These are phyloP conservation scores for Cosmorhoe ocellata DNA, from an alignment of 2,888 invertebrate species.

Conservation along the genomic window DNA sequence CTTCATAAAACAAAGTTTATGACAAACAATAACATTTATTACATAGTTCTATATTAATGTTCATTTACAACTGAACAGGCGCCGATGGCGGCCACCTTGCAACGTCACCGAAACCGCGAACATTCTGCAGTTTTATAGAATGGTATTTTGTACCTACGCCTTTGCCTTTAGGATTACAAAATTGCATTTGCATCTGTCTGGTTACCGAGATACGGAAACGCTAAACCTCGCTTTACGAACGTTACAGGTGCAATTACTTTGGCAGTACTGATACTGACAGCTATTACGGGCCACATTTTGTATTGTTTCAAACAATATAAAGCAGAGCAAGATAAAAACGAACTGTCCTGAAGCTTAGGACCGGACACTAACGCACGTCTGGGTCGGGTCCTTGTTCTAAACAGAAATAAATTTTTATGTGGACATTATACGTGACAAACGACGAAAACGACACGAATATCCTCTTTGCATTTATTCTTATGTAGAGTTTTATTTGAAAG, in stretches of 20 bases:
- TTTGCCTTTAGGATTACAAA: conserved; percentile 10
- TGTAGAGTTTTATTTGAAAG: conserved; percentile 27
- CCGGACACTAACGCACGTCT: conserved; percentile 57
- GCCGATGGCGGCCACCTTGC: conserved; percentile 58
- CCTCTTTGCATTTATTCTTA: conserved; percentile 53
- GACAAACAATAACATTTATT: conserved; percentile 81
- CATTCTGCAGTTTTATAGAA: conserved; percentile 36
- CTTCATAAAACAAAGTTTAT: conserved; percentile 78
- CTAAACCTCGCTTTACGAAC: not conserved
- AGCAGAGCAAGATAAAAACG: conserved; percentile 40
- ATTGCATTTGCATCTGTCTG: conserved; percentile 21
- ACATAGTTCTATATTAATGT: conserved; percentile 77
- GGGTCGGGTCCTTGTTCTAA: conserved; percentile 56
- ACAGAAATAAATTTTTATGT: conserved; percentile 69
- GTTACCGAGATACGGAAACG: conserved; percentile 5
- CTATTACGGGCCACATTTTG: not conserved
- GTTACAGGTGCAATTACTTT: conserved; percentile 2
- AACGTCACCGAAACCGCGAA: conserved; percentile 55
- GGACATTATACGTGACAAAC: conserved; percentile 70
- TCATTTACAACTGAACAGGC: conserved; percentile 70
- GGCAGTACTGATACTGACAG: not conserved
- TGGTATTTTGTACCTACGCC: conserved; percentile 1
- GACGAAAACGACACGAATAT: conserved; percentile 62
- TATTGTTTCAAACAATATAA: conserved; percentile 2
- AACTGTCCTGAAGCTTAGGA: conserved; percentile 45